Evolutionary conservation across 1,140 invertebrate species (phyloP), one percentile per base, ranked within the genome.

Genomic region (Holcopasites calliopsidis): DNA sequence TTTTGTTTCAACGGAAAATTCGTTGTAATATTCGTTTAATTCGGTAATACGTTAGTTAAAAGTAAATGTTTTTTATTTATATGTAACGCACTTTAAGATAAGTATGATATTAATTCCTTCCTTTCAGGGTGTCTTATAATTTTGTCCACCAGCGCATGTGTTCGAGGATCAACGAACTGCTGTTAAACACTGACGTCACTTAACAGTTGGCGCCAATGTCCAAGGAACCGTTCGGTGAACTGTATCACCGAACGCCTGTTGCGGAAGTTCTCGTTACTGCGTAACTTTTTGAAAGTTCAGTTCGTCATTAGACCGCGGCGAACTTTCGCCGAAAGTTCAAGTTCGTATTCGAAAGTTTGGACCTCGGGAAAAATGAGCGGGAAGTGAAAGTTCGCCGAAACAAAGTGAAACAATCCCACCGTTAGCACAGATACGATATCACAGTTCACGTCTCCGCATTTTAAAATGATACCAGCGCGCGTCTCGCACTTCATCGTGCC

Each of bases 231-330:
- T 82, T 82, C 65, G 76, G 64, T 70, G 82, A 83, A 83, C 69
- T 83, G 81, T 82, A 78, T 74, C 81, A 82, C 65, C 54, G 76
- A 69, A 78, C 74, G 82, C 76, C 71, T 74, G 81, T 81, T 76
- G 80, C 82, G 79, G 80, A 83, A 83, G 82, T 83, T 83, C 77
- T 77, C 58, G 80, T 83, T 83, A 79, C 81, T 79, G 80, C 82
- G 73, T 82, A 83, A 82, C 80, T 83, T 83, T 83, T 79, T 75
- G 82, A 79, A 70, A 83, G 82, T 83, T 83, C 76, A 66, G 82
- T 83, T 82, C 82, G 82, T 83, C 82, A 83, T 83, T 83, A 83
- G 76, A 83, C 77, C 76, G 66, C 68, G 69, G 42, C 49, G 71
- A 83, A 83, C 60, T 83, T 83, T 82, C 60, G 70, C 61, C 40